Conservation (phyloP, 2,888 invertebrate genomes). For the Aromia moschata region DNA sequence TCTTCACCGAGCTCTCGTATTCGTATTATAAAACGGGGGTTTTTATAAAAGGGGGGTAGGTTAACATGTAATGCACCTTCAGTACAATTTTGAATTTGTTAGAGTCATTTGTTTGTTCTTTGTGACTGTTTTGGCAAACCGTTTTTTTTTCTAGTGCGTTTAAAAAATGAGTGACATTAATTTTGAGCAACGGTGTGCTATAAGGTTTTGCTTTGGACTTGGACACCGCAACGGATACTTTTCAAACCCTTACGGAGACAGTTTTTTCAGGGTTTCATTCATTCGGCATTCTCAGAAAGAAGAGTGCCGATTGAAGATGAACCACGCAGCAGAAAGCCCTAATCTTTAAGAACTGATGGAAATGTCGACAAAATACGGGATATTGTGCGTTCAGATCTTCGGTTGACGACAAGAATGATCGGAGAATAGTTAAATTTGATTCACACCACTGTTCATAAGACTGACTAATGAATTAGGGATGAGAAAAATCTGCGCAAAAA, state of each 20-base stretch:
- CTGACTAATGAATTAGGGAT: constrained; percentile 2
- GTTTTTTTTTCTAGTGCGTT: no score
- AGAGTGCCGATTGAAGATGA: constrained; percentile 2
- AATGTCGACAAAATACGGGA: no score
- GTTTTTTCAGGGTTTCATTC: background rate
- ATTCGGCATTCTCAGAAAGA: background rate
- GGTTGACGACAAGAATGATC: constrained; percentile 11
- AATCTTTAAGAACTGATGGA: background rate
- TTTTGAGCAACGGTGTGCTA: background rate
- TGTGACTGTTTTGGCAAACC: no score
- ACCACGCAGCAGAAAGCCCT: background rate
- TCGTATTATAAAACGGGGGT: no score
- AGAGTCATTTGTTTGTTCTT: no score
- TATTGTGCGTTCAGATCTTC: background rate
- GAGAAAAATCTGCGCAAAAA: constrained; percentile 3
- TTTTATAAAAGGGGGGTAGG: no score
- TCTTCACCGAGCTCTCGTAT: no score
- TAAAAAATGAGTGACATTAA: background rate
- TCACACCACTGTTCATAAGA: constrained; percentile 10
- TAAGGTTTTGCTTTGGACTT: background rate
- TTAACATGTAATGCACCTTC: no score
- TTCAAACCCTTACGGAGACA: background rate
- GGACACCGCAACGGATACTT: background rate
- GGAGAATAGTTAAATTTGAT: constrained; percentile 14
- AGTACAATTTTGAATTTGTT: no score